Base-by-base conservation (phyloP, 2,888 invertebrate species). In the Aphidoletes aphidimyza region DNA sequence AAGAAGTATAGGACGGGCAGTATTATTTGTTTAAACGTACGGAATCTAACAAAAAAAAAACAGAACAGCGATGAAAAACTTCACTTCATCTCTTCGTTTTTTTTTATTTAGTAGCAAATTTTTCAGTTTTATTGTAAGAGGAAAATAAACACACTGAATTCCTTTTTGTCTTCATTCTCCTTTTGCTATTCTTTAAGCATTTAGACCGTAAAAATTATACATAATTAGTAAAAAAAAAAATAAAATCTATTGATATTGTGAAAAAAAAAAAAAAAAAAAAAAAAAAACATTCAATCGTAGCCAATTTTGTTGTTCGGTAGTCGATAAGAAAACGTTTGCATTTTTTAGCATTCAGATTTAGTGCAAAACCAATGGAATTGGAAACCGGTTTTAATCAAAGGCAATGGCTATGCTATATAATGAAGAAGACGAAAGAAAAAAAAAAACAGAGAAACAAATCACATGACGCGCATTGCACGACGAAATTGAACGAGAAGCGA, bases 181-280 rank as follows among this genome's bases (percentile, higher is more conserved):
- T 69, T 26, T 42, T 69, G n/a, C 30, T 69, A 69, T 69, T 69
- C 69, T 69, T 69, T 69, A 69, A 69, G 69, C 34, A 69, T 69
- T 69, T 69, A 69, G 69, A 69, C 26, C 26, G 30, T 69, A 69
- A 30, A 69, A 69, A 69, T 69, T 69, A 69, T 69, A 69, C 69
- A 69, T 69, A 69, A 69, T 69, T 69, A 69, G 69, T 69, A n/a
- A 54, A 54, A 39, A 39, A 39, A 39, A 54, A 54, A 69, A 69
- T 69, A 69, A 69, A 69, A 69, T 69, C 69, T 69, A 69, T 69
- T 11, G 69, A 69, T 69, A 69, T 69, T 69, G 69, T 69, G 69
- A 69, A 69, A 69, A 69, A 69, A 69, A 34, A 8, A 11, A 14
- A 9, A 11, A 14, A 54, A 2, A n/a, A n/a, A 69, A 69, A 69